Evolutionary conservation across 1,140 invertebrate species (phyloP).

Genomic region (Sycophila sp.): DNA sequence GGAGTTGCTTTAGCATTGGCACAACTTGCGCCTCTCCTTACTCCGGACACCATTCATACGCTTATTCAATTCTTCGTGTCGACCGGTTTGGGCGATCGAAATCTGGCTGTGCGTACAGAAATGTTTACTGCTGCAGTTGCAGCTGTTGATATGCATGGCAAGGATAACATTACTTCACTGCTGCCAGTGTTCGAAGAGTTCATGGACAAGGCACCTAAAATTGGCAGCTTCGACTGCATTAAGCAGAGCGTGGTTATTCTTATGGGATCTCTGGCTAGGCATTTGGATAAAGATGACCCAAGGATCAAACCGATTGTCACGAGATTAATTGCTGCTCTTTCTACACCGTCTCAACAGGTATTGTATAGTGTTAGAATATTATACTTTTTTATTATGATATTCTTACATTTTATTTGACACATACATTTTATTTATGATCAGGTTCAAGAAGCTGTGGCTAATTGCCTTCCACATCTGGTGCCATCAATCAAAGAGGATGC

Average conservation of each 20-base stretch:
- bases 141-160: constrained; percentile 91
- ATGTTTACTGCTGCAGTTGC: constrained; percentile 95
- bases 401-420: constrained; percentile 4
- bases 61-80: constrained; percentile 88
- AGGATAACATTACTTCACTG: constrained; percentile 73
- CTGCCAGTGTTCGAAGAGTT: constrained; percentile 91
- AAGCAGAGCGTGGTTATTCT: constrained; percentile 96
- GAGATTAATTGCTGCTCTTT: constrained; percentile 89
- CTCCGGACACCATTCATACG: constrained; percentile 73
- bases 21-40: constrained; percentile 78
- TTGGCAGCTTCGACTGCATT: constrained; percentile 90
- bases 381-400: not conserved
- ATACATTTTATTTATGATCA: too few relatives aligned
- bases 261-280: constrained; percentile 94
- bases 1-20: constrained; percentile 86
- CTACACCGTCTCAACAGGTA: constrained; percentile 96
- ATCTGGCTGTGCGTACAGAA: constrained; percentile 82
- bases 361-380: constrained; percentile 59
- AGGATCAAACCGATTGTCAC: constrained; percentile 92
- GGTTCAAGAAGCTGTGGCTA: constrained; percentile 98
- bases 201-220: constrained; percentile 89
- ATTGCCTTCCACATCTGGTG: constrained; percentile 93
- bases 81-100: constrained; percentile 86
- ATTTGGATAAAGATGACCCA: constrained; percentile 90
- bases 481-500: constrained; percentile 92